Evolutionary conservation across 2,113 vertebrate genomes (phyloP).

Genomic region (Cercocebus atys): DNA sequence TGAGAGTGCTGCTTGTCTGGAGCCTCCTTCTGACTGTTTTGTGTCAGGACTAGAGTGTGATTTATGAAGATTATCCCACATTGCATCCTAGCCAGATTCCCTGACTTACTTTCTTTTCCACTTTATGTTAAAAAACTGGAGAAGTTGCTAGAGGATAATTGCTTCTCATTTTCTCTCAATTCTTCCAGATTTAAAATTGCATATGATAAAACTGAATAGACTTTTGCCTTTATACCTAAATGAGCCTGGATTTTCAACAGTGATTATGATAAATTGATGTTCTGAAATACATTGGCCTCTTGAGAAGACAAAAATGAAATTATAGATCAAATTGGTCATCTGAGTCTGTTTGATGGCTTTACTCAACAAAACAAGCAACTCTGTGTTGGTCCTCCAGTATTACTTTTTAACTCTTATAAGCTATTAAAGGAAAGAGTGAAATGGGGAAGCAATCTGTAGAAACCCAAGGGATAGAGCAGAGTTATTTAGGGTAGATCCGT

Average conservation of each 20-base stretch:
- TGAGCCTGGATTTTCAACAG: background rate
- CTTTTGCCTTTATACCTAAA: background rate
- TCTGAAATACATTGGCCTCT: slow-evolving; percentile 6
- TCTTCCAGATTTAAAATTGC: background rate
- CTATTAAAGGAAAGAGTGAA: background rate
- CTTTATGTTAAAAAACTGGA: slow-evolving; percentile 30
- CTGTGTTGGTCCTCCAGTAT: background rate
- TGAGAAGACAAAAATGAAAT: slow-evolving; percentile 25
- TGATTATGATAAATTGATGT: slow-evolving; percentile 12
- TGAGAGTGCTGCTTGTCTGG: background rate
- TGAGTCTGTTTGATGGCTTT: background rate
- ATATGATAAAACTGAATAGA: background rate
- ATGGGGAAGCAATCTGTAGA: background rate
- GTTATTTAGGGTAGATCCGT: background rate
- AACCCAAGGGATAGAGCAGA: background rate
- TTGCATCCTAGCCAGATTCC: background rate
- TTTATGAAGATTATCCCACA: background rate
- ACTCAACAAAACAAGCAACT: background rate
- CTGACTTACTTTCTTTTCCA: background rate
- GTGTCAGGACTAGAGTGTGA: background rate
- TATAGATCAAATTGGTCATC: background rate
- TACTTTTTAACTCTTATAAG: background rate
- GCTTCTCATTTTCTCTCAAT: background rate
- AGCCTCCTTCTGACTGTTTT: background rate
- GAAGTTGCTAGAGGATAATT: background rate